A percentile compares a stretch with the other conserved stretches of the same genome.
Conservation (phyloP, 92 coral and sea anemone species). For the Montipora capitata region DNA sequence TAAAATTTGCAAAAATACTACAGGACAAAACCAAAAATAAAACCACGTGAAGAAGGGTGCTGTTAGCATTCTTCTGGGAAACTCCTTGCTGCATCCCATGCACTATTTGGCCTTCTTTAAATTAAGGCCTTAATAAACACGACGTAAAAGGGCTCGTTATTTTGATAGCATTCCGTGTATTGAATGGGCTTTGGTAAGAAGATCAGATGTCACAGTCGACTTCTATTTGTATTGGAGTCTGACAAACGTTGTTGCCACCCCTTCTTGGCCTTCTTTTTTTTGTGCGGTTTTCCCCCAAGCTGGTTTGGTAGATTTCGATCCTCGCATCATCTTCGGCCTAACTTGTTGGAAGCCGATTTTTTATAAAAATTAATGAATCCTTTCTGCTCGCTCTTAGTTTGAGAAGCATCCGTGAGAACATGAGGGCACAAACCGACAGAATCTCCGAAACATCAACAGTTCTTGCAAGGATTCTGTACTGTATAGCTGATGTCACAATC, state of each 20-base stretch:
- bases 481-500: no score
- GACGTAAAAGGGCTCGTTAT: constrained; percentile 35
- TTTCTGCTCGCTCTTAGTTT: not conserved
- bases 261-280: constrained; percentile 23
- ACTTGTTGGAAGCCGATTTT: not conserved
- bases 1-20: no score
- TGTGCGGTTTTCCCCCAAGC: constrained; percentile 40
- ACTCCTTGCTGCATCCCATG: constrained; percentile 26
- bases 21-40: not conserved
- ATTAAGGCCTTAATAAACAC: constrained; percentile 3
- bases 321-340: constrained; percentile 30
- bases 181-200: constrained; percentile 26
- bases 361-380: not conserved
- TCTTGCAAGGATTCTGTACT: no score
- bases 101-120: not conserved
- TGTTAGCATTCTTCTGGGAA: constrained; percentile 22
- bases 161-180: constrained; percentile 49
- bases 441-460: not conserved
- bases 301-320: constrained; percentile 9
- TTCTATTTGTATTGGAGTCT: not conserved
- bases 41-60: constrained; percentile 17
- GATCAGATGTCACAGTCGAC: constrained; percentile 31
- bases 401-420: constrained; percentile 27
- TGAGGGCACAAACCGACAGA: constrained; percentile 26
- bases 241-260: constrained; percentile 19